A percentile compares a stretch with the other conserved stretches of the same genome.
Conservation (phyloP, 2,888 invertebrate species). For the Apodemia duryi region DNA sequence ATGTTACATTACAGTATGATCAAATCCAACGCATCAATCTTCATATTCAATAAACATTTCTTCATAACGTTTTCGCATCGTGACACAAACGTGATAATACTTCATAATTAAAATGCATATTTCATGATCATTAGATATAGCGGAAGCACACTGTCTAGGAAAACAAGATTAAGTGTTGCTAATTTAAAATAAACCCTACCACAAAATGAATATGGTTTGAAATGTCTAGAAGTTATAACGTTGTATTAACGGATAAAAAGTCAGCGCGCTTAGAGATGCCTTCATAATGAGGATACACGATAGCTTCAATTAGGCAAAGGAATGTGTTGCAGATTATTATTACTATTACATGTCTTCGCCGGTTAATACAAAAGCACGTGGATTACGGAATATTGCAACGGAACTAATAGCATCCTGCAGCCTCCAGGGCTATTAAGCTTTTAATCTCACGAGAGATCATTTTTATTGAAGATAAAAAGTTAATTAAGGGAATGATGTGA, state of each 20-base stretch:
- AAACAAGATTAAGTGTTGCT: background rate
- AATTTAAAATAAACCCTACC: background rate
- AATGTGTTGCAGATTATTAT: background rate
- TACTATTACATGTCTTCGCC: background rate
- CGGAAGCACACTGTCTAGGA: constrained; percentile 18
- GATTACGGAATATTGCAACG: background rate
- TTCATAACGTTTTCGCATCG: constrained; percentile 7
- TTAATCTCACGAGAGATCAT: no score
- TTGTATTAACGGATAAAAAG: background rate
- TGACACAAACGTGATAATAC: constrained; percentile 7
- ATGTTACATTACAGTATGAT: background rate
- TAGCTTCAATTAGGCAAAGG: constrained; percentile 3
- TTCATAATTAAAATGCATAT: constrained; percentile 10
- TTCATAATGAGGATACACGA: background rate
- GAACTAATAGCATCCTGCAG: no score
- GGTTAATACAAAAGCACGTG: background rate
- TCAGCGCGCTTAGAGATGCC: background rate
- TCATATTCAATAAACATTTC: background rate
- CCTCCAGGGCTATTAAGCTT: no score
- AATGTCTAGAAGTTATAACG: background rate
- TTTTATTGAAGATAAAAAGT: no score
- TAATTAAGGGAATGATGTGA: no score
- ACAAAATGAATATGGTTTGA: background rate
- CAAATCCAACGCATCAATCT: background rate
- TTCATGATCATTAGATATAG: constrained; percentile 13